Evolutionary conservation across 2,888 invertebrate genomes (phyloP).

Genomic region (Glaucopsyche alexis): DNA sequence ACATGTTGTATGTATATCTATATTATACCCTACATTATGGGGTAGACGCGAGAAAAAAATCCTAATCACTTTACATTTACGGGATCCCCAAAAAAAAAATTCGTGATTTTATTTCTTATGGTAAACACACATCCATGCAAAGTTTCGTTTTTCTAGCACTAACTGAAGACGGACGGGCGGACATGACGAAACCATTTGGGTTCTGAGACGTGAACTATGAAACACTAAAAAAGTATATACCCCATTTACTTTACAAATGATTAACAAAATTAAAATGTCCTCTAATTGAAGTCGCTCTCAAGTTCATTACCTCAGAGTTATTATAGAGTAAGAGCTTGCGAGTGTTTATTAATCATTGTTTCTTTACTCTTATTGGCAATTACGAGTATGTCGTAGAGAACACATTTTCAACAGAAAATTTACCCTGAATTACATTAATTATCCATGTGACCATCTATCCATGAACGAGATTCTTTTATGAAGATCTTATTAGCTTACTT

Average conservation of each 20-base stretch:
- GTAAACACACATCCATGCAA: too few species aligned
- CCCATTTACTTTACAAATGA: background rate
- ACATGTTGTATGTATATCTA: too few species aligned
- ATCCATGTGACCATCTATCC: slow-evolving; percentile 14
- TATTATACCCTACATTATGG: too few species aligned
- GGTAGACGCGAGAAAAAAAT: too few species aligned
- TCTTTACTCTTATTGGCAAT: slow-evolving; percentile 28
- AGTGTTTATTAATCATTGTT: slow-evolving; percentile 26
- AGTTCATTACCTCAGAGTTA: slow-evolving; percentile 2
- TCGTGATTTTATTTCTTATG: too few species aligned
- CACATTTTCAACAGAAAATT: slow-evolving; percentile 19
- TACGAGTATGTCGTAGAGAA: background rate
- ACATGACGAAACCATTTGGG: too few species aligned
- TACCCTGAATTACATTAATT: slow-evolving; percentile 24
- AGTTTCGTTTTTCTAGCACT: too few species aligned
- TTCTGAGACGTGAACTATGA: too few species aligned
- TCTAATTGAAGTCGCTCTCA: slow-evolving; percentile 12
- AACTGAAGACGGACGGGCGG: too few species aligned
- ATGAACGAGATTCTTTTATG: slow-evolving; percentile 21
- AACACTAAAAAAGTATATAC: too few species aligned
- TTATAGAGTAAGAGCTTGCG: slow-evolving; percentile 16
- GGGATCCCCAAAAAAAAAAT: too few species aligned
- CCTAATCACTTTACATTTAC: too few species aligned
- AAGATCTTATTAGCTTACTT: slow-evolving; percentile 13
- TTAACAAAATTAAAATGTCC: slow-evolving; percentile 20